A percentile compares a stretch with the other conserved stretches of the same genome.
phyloP scores from a whole-genome alignment of 2,797 vertebrate species.

The Okamejei kenojei region DNA sequence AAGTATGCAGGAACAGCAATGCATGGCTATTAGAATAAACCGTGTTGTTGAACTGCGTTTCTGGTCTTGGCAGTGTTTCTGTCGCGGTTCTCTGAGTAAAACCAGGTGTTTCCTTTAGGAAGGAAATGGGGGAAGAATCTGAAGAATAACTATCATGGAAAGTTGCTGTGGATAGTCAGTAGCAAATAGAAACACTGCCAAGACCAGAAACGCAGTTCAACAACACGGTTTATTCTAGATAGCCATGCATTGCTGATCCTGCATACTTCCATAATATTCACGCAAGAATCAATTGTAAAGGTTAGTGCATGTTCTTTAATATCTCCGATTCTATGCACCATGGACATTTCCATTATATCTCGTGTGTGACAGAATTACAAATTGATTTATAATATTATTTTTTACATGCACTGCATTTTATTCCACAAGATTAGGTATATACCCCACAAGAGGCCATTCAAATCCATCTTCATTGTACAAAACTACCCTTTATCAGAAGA shows the following conservation, averaged over 20 bases:
- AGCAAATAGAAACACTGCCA: neutral
- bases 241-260: neutral
- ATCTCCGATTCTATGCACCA: neutral
- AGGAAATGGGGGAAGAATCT: conserved; percentile 5
- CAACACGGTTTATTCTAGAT: neutral
- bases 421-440: too few species aligned
- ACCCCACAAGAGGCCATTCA: neutral
- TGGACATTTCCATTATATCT: neutral
- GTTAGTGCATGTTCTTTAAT: neutral
- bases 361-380: neutral
- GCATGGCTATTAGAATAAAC: neutral
- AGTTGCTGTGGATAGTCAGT: neutral
- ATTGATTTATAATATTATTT: neutral
- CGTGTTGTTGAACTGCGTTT: neutral
- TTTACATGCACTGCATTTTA: too few species aligned
- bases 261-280: neutral
- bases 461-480: neutral
- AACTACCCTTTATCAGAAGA: neutral
- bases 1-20: neutral
- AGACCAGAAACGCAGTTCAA: neutral
- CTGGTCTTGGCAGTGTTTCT: neutral
- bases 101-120: conserved; percentile 19
- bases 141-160: neutral
- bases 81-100: neutral
- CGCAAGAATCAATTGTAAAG: neutral